Percentiles rank a stretch among this genome's conserved stretches.
Conservation (phyloP, 2,888 invertebrate species). For the Cataglyphis albicans region DNA sequence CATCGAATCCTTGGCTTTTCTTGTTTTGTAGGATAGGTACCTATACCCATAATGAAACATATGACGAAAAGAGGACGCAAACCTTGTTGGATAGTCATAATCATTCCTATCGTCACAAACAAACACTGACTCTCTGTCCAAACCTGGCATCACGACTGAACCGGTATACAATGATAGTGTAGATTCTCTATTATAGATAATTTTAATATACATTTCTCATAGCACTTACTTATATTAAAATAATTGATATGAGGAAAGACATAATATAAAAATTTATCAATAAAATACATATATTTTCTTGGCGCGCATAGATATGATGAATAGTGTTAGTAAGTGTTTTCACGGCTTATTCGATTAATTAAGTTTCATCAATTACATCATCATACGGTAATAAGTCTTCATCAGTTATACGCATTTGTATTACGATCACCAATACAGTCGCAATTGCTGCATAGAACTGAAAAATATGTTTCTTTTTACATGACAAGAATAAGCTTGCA, state of each 20-base stretch:
- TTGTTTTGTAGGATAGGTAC: background rate
- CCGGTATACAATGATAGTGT: background rate
- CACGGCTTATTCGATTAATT: background rate
- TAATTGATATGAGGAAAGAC: background rate
- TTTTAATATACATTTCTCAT: background rate
- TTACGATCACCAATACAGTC: constrained; percentile 4
- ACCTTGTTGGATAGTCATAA: background rate
- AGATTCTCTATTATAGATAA: background rate
- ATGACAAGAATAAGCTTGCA: background rate
- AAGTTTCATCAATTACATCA: background rate
- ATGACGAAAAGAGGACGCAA: background rate
- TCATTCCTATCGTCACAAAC: background rate
- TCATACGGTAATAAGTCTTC: background rate
- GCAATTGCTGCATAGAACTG: background rate
- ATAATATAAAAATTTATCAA: no score
- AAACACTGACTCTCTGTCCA: background rate
- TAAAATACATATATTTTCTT: background rate
- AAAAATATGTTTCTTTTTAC: constrained; percentile 14
- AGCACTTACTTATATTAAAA: constrained; percentile 13
- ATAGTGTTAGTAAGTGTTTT: background rate
- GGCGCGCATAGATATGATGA: background rate
- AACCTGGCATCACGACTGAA: background rate
- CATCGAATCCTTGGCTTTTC: background rate
- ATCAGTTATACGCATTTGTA: background rate
- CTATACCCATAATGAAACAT: constrained; percentile 6